phyloP scores from a whole-genome alignment of 2,113 vertebrate genomes.

The Leucosticte australis region DNA sequence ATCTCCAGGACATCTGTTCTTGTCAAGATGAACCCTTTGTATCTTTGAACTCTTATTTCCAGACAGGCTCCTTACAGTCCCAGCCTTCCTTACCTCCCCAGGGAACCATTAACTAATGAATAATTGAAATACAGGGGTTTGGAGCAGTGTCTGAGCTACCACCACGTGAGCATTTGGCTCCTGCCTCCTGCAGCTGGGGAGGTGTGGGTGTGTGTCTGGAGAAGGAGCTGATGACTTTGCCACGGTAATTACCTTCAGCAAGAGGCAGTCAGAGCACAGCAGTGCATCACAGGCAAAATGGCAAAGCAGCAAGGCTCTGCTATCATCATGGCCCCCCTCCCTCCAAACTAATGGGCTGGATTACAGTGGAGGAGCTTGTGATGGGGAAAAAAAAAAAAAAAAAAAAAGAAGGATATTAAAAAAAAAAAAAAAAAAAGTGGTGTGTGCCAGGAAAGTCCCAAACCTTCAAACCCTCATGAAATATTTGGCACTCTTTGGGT shows the following conservation, averaged over 20 bases:
- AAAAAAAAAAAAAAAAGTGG: rapidly evolving
- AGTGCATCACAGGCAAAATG: neutral
- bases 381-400: neutral
- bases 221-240: neutral
- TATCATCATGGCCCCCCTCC: neutral
- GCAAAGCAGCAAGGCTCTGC: neutral
- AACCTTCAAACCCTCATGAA: neutral
- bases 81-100: neutral
- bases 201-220: neutral
- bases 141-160: neutral
- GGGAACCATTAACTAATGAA: neutral
- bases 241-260: neutral
- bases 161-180: neutral
- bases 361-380: neutral
- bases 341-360: neutral
- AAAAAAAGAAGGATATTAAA: no score
- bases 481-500: neutral
- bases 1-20: neutral
- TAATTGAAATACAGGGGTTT: neutral
- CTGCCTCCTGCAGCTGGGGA: neutral
- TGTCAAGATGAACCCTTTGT: neutral
- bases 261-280: neutral
- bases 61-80: neutral
- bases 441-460: neutral
- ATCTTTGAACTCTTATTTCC: neutral